Percentiles rank a stretch among this genome's conserved stretches.
Evolutionary conservation across 1,140 invertebrate genomes (phyloP).

Genomic region (Brachionus asplanchnoidis): DNA sequence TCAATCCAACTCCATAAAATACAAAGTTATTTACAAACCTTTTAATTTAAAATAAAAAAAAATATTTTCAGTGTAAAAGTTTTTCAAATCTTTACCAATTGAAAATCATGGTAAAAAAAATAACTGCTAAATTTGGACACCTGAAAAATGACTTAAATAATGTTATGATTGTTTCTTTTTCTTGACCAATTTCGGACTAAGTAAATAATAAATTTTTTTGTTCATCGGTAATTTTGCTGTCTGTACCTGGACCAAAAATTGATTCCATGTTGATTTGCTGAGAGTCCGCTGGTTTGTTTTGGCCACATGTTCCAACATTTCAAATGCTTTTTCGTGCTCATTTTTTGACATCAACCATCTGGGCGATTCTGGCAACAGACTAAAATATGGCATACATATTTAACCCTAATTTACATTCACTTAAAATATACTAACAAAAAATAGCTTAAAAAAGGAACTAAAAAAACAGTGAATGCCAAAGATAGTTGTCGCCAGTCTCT

Average conservation of each 20-base stretch:
- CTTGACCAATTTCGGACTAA: background rate
- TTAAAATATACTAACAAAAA: background rate
- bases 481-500: background rate
- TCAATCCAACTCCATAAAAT: slow-evolving; percentile 37
- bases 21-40: slow-evolving; percentile 24
- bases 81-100: background rate
- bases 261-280: background rate
- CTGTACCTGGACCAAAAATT: background rate
- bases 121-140: background rate
- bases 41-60: background rate
- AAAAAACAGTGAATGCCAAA: background rate
- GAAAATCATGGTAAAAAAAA: background rate
- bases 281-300: slow-evolving; percentile 45
- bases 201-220: background rate
- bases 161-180: background rate
- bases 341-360: slow-evolving; percentile 48
- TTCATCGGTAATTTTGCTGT: background rate
- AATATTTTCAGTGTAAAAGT: background rate
- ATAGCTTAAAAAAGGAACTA: slow-evolving; percentile 6
- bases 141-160: background rate
- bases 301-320: slow-evolving; percentile 46
- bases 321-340: slow-evolving; percentile 46
- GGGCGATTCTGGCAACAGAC: slow-evolving; percentile 49
- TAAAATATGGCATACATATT: background rate
- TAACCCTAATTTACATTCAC: background rate